Conservation (phyloP, 2,888 invertebrate species). For the Andrena haemorrhoa region DNA sequence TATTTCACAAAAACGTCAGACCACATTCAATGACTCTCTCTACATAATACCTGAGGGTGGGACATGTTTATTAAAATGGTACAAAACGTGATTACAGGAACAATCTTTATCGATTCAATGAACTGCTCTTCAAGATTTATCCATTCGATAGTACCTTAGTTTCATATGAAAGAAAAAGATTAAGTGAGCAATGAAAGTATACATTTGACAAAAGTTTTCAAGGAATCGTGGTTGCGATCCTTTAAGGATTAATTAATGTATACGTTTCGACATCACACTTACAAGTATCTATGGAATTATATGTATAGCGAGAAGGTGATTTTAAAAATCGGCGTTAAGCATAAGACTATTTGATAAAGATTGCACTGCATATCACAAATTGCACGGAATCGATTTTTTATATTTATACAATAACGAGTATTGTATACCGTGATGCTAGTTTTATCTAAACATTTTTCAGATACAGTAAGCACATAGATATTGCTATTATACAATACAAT, state of each 20-base stretch:
- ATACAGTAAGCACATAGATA: slow-evolving; percentile 83
- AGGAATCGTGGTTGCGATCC: slow-evolving; percentile 10
- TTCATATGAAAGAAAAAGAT: background rate
- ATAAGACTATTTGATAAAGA: slow-evolving; percentile 75
- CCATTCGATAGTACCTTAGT: slow-evolving; percentile 21
- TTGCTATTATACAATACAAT: slow-evolving; percentile 82
- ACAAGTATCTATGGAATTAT: slow-evolving; percentile 30
- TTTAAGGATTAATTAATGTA: slow-evolving; percentile 7
- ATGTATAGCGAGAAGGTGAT: slow-evolving; percentile 27
- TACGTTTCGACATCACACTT: background rate
- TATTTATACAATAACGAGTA: slow-evolving; percentile 79
- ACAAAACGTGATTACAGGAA: slow-evolving; percentile 69
- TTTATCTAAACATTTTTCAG: slow-evolving; percentile 79
- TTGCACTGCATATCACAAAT: slow-evolving; percentile 71
- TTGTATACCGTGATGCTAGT: slow-evolving; percentile 74
- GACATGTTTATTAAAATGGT: slow-evolving; percentile 68
- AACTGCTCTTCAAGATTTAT: slow-evolving; percentile 25
- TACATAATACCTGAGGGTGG: slow-evolving; percentile 61
- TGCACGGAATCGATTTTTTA: slow-evolving; percentile 69
- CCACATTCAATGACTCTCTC: slow-evolving; percentile 62
- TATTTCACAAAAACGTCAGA: slow-evolving; percentile 63
- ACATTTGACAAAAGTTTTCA: slow-evolving; percentile 29
- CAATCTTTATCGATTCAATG: slow-evolving; percentile 75
- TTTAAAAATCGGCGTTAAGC: slow-evolving; percentile 23
- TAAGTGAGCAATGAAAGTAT: background rate